Conservation (phyloP, 2,797 vertebrate genomes). For the Luscinia luscinia region DNA sequence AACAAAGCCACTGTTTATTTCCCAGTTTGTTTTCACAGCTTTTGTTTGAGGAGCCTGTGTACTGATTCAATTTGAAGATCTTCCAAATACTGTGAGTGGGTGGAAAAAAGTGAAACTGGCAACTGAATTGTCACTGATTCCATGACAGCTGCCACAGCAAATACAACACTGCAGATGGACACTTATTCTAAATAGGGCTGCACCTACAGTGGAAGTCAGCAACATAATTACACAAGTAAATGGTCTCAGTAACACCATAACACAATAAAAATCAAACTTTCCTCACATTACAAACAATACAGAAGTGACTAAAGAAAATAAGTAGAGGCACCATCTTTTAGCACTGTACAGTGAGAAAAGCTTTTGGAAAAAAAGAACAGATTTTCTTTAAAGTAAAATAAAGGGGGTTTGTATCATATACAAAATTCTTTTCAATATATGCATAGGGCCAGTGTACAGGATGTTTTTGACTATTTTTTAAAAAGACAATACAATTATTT, state of each 20-base stretch:
- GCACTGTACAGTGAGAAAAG: not conserved
- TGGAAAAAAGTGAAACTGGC: not conserved
- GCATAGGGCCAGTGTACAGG: not conserved
- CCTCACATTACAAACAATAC: not conserved
- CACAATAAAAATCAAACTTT: not conserved
- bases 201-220: not conserved
- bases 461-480: not conserved
- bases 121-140: not conserved
- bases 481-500: not conserved
- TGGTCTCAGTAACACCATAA: not conserved
- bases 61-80: not conserved
- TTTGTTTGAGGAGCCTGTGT: slow-evolving; percentile 3
- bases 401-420: not conserved
- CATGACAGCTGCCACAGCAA: slow-evolving; percentile 3
- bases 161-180: not conserved
- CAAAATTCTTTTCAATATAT: not conserved
- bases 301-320: not conserved
- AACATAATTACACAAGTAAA: not conserved
- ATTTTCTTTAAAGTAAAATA: not conserved
- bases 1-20: not conserved
- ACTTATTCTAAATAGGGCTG: not conserved
- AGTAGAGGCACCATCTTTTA: not conserved
- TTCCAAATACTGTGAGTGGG: not conserved
- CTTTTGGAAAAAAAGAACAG: not conserved
- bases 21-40: not conserved